These are phyloP conservation scores for Dolomedes plantarius DNA, from an alignment of 2,888 invertebrate species.

Conservation along the genomic window DNA sequence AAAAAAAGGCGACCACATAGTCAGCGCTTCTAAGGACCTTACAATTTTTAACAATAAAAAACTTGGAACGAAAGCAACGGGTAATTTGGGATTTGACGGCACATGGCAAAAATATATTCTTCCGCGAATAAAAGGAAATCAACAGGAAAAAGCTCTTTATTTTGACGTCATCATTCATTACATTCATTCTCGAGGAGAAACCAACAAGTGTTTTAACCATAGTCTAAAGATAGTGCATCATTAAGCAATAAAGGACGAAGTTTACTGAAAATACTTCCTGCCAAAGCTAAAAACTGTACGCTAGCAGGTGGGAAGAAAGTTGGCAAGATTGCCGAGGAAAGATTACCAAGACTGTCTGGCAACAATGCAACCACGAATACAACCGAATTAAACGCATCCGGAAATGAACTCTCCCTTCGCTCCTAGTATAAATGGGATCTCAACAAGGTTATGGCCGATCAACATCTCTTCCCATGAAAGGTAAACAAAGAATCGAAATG, in stretches of 20 bases:
- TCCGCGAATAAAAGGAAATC: slow-evolving; percentile 28
- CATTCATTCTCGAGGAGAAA: slow-evolving; percentile 33
- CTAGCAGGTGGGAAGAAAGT: slow-evolving; percentile 62
- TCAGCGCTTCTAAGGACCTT: slow-evolving; percentile 40
- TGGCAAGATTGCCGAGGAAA: slow-evolving; percentile 28
- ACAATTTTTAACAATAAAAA: slow-evolving; percentile 43
- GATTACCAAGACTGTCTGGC: slow-evolving; percentile 9
- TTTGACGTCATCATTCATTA: slow-evolving; percentile 40
- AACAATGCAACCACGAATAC: slow-evolving; percentile 30
- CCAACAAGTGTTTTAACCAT: slow-evolving; percentile 50
- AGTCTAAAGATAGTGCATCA: slow-evolving; percentile 59
- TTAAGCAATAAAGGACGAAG: slow-evolving; percentile 47
- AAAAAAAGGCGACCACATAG: slow-evolving; percentile 62
- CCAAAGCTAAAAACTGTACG: slow-evolving; percentile 11
- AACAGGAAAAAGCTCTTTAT: slow-evolving; percentile 13
- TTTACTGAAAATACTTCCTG: slow-evolving; percentile 39
- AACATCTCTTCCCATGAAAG: neutral
- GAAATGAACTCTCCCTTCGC: neutral
- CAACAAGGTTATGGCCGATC: slow-evolving; percentile 10
- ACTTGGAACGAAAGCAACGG: slow-evolving; percentile 50
- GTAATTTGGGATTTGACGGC: slow-evolving; percentile 36
- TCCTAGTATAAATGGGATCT: neutral
- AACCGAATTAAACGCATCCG: neutral
- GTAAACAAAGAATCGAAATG: too few relatives aligned
- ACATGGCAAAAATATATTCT: slow-evolving; percentile 31